Conservation (phyloP, 2,888 invertebrate species). For the Ectropis crepuscularia region DNA sequence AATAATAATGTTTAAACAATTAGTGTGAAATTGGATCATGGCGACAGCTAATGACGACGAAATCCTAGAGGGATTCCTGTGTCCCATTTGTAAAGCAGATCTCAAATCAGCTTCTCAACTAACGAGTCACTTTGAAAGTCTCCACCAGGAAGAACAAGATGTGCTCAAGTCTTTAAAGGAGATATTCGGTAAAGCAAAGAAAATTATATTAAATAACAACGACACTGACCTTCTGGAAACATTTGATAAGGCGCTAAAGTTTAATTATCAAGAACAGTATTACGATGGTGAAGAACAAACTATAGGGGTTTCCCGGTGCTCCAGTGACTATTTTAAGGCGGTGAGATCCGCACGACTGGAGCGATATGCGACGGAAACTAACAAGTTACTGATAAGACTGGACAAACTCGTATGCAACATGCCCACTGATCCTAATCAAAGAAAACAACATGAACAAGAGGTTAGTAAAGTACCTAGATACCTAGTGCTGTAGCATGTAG, state of each 20-base stretch:
- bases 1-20: conserved; percentile 22
- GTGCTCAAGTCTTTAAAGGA: conserved; percentile 92
- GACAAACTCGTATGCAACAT: conserved; percentile 94
- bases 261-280: conserved; percentile 66
- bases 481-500: too few species aligned
- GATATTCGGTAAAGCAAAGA: conserved; percentile 95
- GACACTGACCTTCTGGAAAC: conserved; percentile 86
- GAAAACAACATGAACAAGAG: conserved; percentile 90
- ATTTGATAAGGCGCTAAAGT: conserved; percentile 82
- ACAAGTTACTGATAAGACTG: conserved; percentile 96
- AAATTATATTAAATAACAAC: conserved; percentile 67
- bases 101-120: conserved; percentile 93
- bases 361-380: conserved; percentile 96
- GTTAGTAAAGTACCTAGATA: too few species aligned
- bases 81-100: conserved; percentile 97
- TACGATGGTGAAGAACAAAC: conserved; percentile 82
- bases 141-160: conserved; percentile 95
- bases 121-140: conserved; percentile 94
- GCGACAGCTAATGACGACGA: conserved; percentile 80
- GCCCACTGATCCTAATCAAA: conserved; percentile 88
- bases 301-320: conserved; percentile 86
- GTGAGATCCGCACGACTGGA: conserved; percentile 88
- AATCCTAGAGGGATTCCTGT: conserved; percentile 96
- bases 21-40: conserved; percentile 57
- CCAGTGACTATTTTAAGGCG: conserved; percentile 91